Conservation (phyloP, 53 echinoderm and acorn worm genomes). For the Crossaster papposus region DNA sequence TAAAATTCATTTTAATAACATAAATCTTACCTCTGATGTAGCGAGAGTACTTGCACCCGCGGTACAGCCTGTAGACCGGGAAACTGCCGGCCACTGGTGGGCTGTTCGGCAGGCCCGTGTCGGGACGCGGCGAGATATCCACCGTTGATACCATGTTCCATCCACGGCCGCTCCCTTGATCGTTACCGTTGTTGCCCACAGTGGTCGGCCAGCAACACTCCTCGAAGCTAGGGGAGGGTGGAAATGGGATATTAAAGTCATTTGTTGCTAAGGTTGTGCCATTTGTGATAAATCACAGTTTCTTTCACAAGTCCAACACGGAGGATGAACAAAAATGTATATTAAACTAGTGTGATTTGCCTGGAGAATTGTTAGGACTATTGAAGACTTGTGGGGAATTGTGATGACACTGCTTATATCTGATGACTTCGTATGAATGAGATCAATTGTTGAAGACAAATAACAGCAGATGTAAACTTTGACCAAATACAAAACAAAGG, state of each 20-base stretch:
- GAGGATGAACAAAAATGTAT: no score
- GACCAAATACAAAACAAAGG: neutral
- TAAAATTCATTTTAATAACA: neutral
- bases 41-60: conserved; percentile 67
- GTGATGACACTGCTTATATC: no score
- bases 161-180: conserved; percentile 50
- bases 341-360: no score
- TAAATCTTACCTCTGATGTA: conserved; percentile 68
- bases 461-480: no score
- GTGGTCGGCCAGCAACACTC: conserved; percentile 62
- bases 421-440: no score
- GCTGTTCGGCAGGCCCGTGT: conserved; percentile 65
- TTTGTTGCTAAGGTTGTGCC: neutral
- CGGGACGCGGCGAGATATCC: conserved; percentile 66
- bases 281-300: no score
- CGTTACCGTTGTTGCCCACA: conserved; percentile 57
- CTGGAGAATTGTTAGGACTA: no score
- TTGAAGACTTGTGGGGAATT: no score
- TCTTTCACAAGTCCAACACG: no score
- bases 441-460: no score
- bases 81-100: conserved; percentile 64
- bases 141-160: conserved; percentile 73
- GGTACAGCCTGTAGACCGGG: conserved; percentile 66
- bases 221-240: conserved; percentile 38
- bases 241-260: neutral